A percentile compares a stretch with the other conserved stretches of the same genome.
phyloP scores from a whole-genome alignment of 2,888 invertebrate genomes.

The Agriotes lineatus region DNA sequence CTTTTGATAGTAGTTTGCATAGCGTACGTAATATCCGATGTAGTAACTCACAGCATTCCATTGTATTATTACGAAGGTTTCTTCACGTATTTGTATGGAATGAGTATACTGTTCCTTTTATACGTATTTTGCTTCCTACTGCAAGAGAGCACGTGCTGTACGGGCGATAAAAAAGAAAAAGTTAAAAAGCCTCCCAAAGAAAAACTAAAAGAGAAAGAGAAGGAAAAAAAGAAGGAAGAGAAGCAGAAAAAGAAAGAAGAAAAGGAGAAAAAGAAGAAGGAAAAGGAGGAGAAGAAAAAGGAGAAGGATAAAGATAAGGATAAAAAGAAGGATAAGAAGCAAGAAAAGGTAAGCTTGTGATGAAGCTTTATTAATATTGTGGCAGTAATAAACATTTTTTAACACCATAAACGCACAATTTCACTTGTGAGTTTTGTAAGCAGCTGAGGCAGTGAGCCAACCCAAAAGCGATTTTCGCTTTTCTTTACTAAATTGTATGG shows the following conservation, averaged over 20 bases:
- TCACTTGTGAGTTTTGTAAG: conserved; percentile 13
- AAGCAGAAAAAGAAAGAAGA: conserved; percentile 72
- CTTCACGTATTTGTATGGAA: conserved; percentile 94
- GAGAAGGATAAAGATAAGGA: conserved; percentile 70
- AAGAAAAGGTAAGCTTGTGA: conserved; percentile 65
- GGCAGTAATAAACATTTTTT: conserved; percentile 24
- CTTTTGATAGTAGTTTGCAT: conserved; percentile 93
- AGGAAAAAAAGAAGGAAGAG: conserved; percentile 68
- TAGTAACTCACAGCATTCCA: conserved; percentile 92
- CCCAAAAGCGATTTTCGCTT: neutral
- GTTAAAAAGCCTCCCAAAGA: conserved; percentile 65
- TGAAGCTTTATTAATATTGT: conserved; percentile 11
- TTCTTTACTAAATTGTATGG: neutral
- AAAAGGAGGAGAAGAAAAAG: conserved; percentile 72
- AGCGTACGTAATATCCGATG: conserved; percentile 95
- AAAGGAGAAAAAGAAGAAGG: conserved; percentile 73
- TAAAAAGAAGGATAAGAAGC: conserved; percentile 65
- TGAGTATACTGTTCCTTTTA: conserved; percentile 91
- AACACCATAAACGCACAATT: conserved; percentile 36
- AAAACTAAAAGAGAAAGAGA: conserved; percentile 66
- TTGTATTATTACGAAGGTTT: conserved; percentile 95
- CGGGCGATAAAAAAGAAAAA: conserved; percentile 72
- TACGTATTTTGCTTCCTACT: conserved; percentile 96
- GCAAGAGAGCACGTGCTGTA: conserved; percentile 91
- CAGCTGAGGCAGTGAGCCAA: conserved; percentile 19